phyloP scores from a whole-genome alignment of 2,888 invertebrate species.

The Cheilosia pagana region DNA sequence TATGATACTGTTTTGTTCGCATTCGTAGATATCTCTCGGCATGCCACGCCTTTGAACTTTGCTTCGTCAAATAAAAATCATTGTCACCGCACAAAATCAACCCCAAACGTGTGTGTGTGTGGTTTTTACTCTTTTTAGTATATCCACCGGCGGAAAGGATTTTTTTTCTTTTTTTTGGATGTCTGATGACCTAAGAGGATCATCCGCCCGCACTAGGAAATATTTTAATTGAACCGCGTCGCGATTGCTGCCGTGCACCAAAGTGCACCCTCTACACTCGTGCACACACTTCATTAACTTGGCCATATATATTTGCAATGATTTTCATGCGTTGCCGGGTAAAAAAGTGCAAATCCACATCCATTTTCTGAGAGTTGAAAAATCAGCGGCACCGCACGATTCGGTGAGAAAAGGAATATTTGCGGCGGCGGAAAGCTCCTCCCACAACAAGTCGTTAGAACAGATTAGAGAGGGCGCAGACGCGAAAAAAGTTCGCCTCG shows the following conservation, averaged over 20 bases:
- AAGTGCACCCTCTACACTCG: conserved; percentile 57
- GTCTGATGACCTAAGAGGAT: conserved; percentile 32
- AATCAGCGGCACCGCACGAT: conserved; percentile 28
- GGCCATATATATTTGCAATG: conserved; percentile 43
- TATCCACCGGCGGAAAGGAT: conserved; percentile 60
- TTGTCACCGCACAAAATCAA: conserved; percentile 75
- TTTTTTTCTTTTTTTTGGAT: conserved; percentile 33
- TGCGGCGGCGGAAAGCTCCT: conserved; percentile 71
- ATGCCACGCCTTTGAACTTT: conserved; percentile 75
- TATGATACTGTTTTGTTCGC: conserved; percentile 75
- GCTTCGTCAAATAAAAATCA: conserved; percentile 75
- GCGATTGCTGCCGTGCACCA: conserved; percentile 39
- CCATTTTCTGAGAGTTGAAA: conserved; percentile 61
- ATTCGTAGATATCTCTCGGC: conserved; percentile 74
- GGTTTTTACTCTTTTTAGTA: not conserved
- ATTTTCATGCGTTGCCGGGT: conserved; percentile 63
- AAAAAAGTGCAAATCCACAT: conserved; percentile 62
- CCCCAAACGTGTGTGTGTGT: conserved; percentile 48
- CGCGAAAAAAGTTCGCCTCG: conserved; percentile 70
- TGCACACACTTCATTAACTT: conserved; percentile 66
- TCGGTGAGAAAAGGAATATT: conserved; percentile 43
- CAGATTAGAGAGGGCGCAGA: conserved; percentile 66
- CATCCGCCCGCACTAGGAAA: conserved; percentile 30
- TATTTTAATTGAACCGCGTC: conserved; percentile 48
- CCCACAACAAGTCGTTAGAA: conserved; percentile 67